Evolutionary conservation across 2,797 vertebrate genomes (phyloP).

Genomic region (Poliocrania exsul): DNA sequence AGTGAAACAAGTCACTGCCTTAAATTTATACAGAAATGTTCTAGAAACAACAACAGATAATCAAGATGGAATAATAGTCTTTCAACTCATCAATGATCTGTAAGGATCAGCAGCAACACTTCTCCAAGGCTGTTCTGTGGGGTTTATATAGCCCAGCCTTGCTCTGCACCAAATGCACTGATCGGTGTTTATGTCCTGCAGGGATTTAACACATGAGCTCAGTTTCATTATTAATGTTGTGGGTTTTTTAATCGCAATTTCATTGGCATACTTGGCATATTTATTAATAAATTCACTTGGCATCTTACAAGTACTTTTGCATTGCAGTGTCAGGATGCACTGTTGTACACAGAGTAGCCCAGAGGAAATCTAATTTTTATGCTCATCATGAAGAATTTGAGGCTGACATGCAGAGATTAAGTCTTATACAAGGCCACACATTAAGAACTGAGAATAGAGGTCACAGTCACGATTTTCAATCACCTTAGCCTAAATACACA

Average conservation of each 20-base stretch:
- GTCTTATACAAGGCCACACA: background rate
- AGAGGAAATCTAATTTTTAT: background rate
- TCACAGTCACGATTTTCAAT: background rate
- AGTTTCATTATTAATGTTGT: background rate
- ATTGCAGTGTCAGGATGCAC: background rate
- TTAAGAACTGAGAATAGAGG: background rate
- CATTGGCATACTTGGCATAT: background rate
- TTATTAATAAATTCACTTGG: background rate
- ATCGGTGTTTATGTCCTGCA: background rate
- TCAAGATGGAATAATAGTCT: background rate
- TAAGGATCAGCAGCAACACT: background rate
- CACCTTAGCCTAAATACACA: background rate
- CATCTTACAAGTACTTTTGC: background rate
- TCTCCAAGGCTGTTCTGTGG: background rate
- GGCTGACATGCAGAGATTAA: background rate
- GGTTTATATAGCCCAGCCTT: background rate
- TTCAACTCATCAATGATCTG: background rate
- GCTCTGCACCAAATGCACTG: background rate
- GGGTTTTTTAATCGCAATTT: background rate
- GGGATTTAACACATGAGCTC: background rate
- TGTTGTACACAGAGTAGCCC: background rate
- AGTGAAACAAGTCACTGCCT: background rate
- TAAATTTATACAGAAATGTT: background rate
- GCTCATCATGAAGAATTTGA: background rate
- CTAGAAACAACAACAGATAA: background rate